Evolutionary conservation across 2,797 vertebrate species (phyloP), one percentile per base, ranked within the genome.

Genomic region (Choloepus didactylus): DNA sequence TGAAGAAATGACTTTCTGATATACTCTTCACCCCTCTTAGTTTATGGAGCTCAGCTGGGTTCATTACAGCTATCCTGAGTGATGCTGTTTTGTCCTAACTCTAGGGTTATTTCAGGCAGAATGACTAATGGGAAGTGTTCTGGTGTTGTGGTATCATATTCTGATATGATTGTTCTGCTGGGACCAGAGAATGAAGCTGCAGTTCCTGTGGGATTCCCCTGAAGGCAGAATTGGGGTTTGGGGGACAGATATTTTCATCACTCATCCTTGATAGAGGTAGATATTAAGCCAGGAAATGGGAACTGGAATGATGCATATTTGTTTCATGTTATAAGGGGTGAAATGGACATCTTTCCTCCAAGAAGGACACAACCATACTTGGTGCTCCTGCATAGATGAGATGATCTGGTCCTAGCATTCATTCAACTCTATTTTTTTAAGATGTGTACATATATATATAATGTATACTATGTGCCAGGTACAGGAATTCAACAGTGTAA

Each of bases 1-100:
- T 76, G 12, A 0, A 31, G 44, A 88, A 41, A 67, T 16, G 9
- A 49, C 14, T 72, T 5, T 29, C 18, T 3, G 23, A 19, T 5
- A 56, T 19, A 2, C 35, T 14, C 2, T 41, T 59, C 8, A 12
- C 27, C 25, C 38, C 23, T 0, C 56, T 11, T 7, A 5, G 2
- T 2, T 0, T n/a, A 15, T 38, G 6, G 4, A 59, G 18, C 16
- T n/a, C 51, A 5, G 3, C 27, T 23, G 51, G 31, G 41, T 16
- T 56, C 54, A 31, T 38, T 41, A 41, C 3, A n/a, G 9, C 27
- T 67, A 3, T 29, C 5, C 15, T 6, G 31, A 18, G 12, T 6
- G 3, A 38, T 44, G 66, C 5, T 18, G 19, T 64, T 89, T 54
- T n/a, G 7, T 81, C 35, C 31, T n/a, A 49, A 44, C 9, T 3